Evolutionary conservation across 1,140 invertebrate species (phyloP).

Genomic region (Ostrea denselamellosa): DNA sequence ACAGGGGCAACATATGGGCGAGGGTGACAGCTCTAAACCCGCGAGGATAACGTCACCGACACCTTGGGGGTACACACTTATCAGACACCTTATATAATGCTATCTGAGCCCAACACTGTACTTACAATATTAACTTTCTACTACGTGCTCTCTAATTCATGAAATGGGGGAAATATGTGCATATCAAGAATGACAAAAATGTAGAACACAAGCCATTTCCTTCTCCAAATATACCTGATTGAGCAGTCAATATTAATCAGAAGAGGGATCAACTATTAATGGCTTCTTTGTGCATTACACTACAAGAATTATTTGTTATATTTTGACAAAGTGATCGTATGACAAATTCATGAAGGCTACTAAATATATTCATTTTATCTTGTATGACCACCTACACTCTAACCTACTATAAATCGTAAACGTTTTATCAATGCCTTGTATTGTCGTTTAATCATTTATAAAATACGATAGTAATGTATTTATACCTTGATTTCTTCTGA

Average conservation of each 20-base stretch:
- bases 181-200: slow-evolving; percentile 19
- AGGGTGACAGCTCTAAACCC: slow-evolving; percentile 26
- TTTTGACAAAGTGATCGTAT: not conserved
- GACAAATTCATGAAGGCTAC: not conserved
- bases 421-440: no score
- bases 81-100: slow-evolving; percentile 1
- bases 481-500: slow-evolving; percentile 83
- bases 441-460: no score
- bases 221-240: not conserved
- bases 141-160: not conserved
- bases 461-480: not conserved
- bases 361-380: slow-evolving; percentile 1
- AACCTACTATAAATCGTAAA: not conserved
- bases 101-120: not conserved
- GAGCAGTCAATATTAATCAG: slow-evolving; percentile 5
- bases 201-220: not conserved
- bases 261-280: slow-evolving; percentile 1
- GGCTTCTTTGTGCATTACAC: not conserved
- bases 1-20: slow-evolving; percentile 13
- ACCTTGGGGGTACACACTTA: not conserved
- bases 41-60: not conserved
- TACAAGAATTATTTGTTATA: not conserved
- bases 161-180: not conserved
- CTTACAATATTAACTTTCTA: not conserved
- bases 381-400: not conserved